Percentiles rank a stretch among this genome's conserved stretches.
Evolutionary conservation across 2,888 invertebrate species (phyloP).

Genomic region (Piscicola geometra): DNA sequence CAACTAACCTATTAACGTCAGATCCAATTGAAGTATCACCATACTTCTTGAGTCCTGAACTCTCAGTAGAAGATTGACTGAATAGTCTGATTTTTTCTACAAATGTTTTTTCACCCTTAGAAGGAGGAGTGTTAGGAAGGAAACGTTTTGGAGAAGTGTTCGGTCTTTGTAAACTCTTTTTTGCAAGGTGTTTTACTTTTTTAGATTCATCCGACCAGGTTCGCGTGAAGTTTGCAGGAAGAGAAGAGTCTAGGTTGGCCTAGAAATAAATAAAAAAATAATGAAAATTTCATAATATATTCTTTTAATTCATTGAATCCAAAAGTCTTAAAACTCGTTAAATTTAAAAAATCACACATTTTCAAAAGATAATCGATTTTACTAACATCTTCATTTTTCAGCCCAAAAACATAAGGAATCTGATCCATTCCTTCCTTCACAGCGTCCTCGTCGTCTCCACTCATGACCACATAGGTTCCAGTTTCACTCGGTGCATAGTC

Average conservation of each 20-base stretch:
- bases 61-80: too few relatives aligned
- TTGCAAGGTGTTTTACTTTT: background rate
- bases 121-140: background rate
- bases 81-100: too few relatives aligned
- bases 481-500: background rate
- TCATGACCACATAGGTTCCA: background rate
- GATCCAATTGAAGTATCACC: too few relatives aligned
- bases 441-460: background rate
- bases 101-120: background rate
- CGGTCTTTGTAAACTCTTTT: background rate
- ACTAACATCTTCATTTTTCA: too few relatives aligned
- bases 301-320: too few relatives aligned
- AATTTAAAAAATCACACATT: too few relatives aligned
- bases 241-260: background rate
- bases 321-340: too few relatives aligned
- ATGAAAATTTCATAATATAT: too few relatives aligned
- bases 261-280: background rate
- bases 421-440: background rate
- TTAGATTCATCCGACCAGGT: background rate
- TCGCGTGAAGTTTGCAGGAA: background rate
- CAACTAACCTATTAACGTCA: too few relatives aligned
- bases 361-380: too few relatives aligned
- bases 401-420: background rate
- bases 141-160: background rate
- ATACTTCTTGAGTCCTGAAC: too few relatives aligned